A percentile compares a stretch with the other conserved stretches of the same genome.
phyloP scores from a whole-genome alignment of 1,140 invertebrate genomes.

The Carcinoscorpius rotundicauda region DNA sequence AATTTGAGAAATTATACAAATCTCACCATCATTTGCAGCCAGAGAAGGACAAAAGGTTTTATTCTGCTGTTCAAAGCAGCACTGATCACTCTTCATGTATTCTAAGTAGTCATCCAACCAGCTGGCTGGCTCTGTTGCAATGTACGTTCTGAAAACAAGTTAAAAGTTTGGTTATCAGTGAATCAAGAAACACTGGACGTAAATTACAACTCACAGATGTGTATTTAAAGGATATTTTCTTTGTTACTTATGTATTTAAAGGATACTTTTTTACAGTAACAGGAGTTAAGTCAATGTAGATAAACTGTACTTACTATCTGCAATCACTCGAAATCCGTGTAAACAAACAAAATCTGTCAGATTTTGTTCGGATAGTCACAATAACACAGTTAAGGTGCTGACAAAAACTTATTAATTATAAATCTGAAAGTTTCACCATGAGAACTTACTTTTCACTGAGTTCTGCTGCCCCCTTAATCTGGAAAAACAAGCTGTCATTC shows the following conservation, averaged over 20 bases:
- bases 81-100: slow-evolving; percentile 37
- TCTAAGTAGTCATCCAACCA: slow-evolving; percentile 89
- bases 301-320: slow-evolving; percentile 12
- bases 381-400: too few species aligned
- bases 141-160: slow-evolving; percentile 50
- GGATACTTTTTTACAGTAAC: not conserved
- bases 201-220: not conserved
- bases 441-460: too few species aligned
- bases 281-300: not conserved
- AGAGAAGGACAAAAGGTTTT: slow-evolving; percentile 19
- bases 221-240: not conserved
- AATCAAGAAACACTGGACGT: not conserved
- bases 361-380: too few species aligned
- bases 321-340: slow-evolving; percentile 1
- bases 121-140: slow-evolving; percentile 58
- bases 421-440: too few species aligned
- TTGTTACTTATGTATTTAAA: slow-evolving; percentile 1
- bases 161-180: slow-evolving; percentile 5
- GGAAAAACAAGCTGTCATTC: slow-evolving; percentile 63
- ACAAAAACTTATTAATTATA: too few species aligned
- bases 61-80: slow-evolving; percentile 19
- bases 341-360: too few species aligned
- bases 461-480: slow-evolving; percentile 31
- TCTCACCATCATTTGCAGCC: not conserved
- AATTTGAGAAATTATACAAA: slow-evolving; percentile 3